phyloP scores from a whole-genome alignment of 2,888 invertebrate genomes.

The Drosophila engyochracea region DNA sequence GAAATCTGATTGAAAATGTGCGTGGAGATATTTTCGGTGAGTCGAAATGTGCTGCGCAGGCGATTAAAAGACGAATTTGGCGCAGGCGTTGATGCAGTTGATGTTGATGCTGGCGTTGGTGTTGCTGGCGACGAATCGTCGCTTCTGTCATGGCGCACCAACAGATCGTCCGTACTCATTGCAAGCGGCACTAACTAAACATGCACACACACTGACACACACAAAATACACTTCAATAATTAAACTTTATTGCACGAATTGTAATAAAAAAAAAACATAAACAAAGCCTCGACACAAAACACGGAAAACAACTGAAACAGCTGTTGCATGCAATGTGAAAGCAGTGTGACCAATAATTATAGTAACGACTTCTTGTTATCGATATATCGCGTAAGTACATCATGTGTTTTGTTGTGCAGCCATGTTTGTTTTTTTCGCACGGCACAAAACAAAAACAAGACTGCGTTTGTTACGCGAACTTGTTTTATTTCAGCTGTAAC shows the following conservation, averaged over 20 bases:
- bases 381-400: slow-evolving; percentile 26
- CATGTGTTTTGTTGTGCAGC: slow-evolving; percentile 50
- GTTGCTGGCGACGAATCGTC: slow-evolving; percentile 73
- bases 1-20: slow-evolving; percentile 82
- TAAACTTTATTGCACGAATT: slow-evolving; percentile 13
- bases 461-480: slow-evolving; percentile 34
- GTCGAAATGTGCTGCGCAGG: slow-evolving; percentile 84
- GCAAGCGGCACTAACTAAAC: slow-evolving; percentile 18
- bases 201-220: not conserved
- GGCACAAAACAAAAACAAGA: slow-evolving; percentile 67
- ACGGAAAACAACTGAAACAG: slow-evolving; percentile 43
- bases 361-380: slow-evolving; percentile 16
- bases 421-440: slow-evolving; percentile 62
- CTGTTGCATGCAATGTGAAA: slow-evolving; percentile 38
- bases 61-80: slow-evolving; percentile 79
- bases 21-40: slow-evolving; percentile 83
- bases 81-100: slow-evolving; percentile 37
- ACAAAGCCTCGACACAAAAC: slow-evolving; percentile 36
- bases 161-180: slow-evolving; percentile 83
- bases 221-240: slow-evolving; percentile 8
- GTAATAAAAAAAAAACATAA: slow-evolving; percentile 47
- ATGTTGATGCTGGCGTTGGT: slow-evolving; percentile 25
- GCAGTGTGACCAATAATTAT: slow-evolving; percentile 19
- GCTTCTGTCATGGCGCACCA: slow-evolving; percentile 83
- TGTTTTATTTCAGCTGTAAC: slow-evolving; percentile 52